These are phyloP conservation scores for Paracentrotus lividus DNA, from an alignment of 53 echinoderm and acorn worm genomes.

Conservation along the genomic window DNA sequence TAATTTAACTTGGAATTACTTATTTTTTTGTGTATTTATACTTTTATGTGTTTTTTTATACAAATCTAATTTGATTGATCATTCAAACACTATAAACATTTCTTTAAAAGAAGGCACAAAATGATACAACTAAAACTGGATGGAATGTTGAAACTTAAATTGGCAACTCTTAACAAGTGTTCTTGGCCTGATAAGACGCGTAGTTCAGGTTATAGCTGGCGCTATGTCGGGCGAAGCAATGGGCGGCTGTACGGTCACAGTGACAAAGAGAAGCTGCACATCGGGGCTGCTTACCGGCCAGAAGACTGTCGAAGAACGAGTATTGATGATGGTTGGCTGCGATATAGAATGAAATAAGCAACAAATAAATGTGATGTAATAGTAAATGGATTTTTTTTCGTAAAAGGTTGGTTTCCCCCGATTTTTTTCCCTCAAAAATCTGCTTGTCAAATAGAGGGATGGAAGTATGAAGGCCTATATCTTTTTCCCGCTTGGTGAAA, in stretches of 20 bases:
- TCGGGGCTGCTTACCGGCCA: conserved; percentile 56
- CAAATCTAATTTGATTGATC: too few relatives aligned
- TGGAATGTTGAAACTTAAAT: conserved; percentile 43
- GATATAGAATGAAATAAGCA: not conserved
- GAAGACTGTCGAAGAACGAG: conserved; percentile 56
- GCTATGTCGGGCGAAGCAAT: conserved; percentile 60
- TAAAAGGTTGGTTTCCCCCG: too few relatives aligned
- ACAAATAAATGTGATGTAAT: too few relatives aligned
- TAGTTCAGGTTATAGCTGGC: conserved; percentile 39
- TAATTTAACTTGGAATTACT: too few relatives aligned
- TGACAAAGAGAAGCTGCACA: conserved; percentile 48
- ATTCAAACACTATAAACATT: too few relatives aligned
- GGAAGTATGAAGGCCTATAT: too few relatives aligned
- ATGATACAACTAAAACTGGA: conserved; percentile 8
- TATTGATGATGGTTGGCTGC: conserved; percentile 55
- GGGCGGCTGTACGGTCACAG: conserved; percentile 60
- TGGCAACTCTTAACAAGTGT: conserved; percentile 4
- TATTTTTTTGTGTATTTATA: too few relatives aligned
- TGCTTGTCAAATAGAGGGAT: too few relatives aligned
- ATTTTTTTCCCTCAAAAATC: too few relatives aligned
- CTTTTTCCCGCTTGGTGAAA: too few relatives aligned
- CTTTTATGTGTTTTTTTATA: too few relatives aligned
- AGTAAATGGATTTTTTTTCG: too few relatives aligned
- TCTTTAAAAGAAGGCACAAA: not conserved
- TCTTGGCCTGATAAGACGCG: conserved; percentile 45